Evolutionary conservation across 2,888 invertebrate species (phyloP), one percentile per base, ranked within the genome.

Genomic region (Syrphus vitripennis): DNA sequence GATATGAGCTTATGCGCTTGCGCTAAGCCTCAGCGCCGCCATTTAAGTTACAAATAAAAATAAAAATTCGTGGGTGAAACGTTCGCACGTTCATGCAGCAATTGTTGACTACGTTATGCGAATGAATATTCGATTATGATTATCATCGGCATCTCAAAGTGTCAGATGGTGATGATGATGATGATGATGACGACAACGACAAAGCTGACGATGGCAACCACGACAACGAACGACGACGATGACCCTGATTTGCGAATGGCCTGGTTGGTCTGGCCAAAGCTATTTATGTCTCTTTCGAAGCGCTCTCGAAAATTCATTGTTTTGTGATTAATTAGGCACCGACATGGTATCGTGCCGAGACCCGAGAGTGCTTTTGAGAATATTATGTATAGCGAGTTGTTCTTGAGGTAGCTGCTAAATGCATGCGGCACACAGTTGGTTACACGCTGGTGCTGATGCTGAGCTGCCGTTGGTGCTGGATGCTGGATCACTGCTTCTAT

Each of bases 251-350:
- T 72, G 65, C 65, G 70, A 84, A 65, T 71, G 55, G 59, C 24
- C 50, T 50, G 50, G 34, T 34, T 34, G 34, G 19, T 19, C 21
- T 21, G 48, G 50, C 80, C 45, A 61, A n/a, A 57, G 76, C 71
- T 71, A 59, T 77, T 72, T 81, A 48, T 74, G 77, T 69, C 69
- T 77, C 77, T 86, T n/a, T n/a, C 55, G 76, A 45, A 67, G 77
- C 53, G 67, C 82, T 82, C 77, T 86, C 77, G 55, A 82, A 82
- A 78, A 71, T 82, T 72, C 86, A 86, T 86, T 86, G 86, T 86
- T 78, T 78, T 82, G 70, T 86, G 86, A 86, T 86, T 86, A 86
- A 86, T 86, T 86, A 82, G 57, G 67, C 86, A 48, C 48, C 86
- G 69, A 82, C 86, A 86, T 82, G 86, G 86, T 74, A 82, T 70